Percentiles rank a stretch among this genome's conserved stretches.
These are phyloP conservation scores for Venustaconcha ellipsiformis DNA, from an alignment of 1,140 invertebrate genomes.

Conservation along the genomic window DNA sequence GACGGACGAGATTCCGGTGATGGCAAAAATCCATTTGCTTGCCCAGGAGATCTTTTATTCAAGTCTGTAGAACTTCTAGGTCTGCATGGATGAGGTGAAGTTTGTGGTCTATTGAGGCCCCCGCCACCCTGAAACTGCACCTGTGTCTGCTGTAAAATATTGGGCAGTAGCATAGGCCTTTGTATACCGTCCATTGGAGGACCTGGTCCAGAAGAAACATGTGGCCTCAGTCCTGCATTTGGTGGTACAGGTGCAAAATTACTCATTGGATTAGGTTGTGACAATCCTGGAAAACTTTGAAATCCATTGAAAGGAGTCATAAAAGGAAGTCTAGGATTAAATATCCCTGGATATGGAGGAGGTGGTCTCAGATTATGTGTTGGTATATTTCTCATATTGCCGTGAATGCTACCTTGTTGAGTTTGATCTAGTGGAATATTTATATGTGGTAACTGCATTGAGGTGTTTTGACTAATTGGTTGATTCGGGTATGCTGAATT, in stretches of 20 bases:
- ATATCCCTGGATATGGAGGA: too few species aligned
- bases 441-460: too few species aligned
- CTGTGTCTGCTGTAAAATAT: neutral
- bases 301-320: too few species aligned
- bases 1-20: neutral
- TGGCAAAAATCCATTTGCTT: neutral
- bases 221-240: neutral
- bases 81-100: slow-evolving; percentile 32
- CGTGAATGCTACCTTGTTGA: too few species aligned
- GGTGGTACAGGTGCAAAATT: slow-evolving; percentile 1
- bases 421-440: too few species aligned
- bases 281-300: slow-evolving; percentile 4
- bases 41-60: slow-evolving; percentile 9
- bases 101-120: neutral
- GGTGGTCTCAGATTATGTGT: too few species aligned
- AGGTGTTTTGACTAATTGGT: too few species aligned
- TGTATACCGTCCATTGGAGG: slow-evolving; percentile 5
- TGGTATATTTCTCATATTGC: too few species aligned
- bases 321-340: too few species aligned
- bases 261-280: slow-evolving; percentile 9
- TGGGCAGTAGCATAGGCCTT: neutral
- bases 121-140: neutral
- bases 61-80: slow-evolving; percentile 13
- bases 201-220: neutral
- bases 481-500: too few species aligned